Base-by-base conservation (phyloP, 1,140 invertebrate species). In the Drosophila virilis region DNA sequence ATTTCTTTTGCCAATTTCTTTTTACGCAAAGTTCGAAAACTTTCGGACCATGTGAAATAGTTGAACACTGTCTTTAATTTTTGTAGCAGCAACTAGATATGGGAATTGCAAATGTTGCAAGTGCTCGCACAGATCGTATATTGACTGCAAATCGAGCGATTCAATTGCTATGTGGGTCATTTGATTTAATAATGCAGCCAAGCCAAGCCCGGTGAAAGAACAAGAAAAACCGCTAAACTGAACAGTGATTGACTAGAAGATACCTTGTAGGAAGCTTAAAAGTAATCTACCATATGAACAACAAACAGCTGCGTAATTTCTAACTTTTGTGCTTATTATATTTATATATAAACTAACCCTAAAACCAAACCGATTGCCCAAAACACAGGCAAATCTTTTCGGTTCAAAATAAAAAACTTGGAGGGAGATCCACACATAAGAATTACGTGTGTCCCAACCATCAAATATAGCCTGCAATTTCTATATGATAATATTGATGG, bases 91-190 rank as follows among this genome's bases (percentile, higher is more conserved):
- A 37, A 48, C 59, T 22, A 37, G 43, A 35, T 22, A 33, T 59
- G 62, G 46, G 54, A 78, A 78, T 81, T 72, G 66, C 64, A 72
- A 81, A 81, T 86, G 66, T 66, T 65, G 46, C 40, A 59, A 57
- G 32, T 17, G 33, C 51, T 54, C 51, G 51, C 32, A 35, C 8
- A 54, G 46, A 46, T 71, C 50, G 46, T 42, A 59, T 33, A n/a
- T 61, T 59, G 42, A 38, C 79, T 68, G 78, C 67, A 80, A 85
- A 86, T 88, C 75, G 82, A 82, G 83, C 43, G 75, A 83, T 88
- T 86, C 79, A 79, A 88, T 83, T 77, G 82, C 79, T 77, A 77
- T 86, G 78, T 79, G 83, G 83, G 79, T 79, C 83, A 79, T 86
- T 86, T 86, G 76, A 83, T 83, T 79, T 86, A 83, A 88, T 86